phyloP scores from a whole-genome alignment of 2,888 invertebrate species.

The Tenthredo scrophulariae region DNA sequence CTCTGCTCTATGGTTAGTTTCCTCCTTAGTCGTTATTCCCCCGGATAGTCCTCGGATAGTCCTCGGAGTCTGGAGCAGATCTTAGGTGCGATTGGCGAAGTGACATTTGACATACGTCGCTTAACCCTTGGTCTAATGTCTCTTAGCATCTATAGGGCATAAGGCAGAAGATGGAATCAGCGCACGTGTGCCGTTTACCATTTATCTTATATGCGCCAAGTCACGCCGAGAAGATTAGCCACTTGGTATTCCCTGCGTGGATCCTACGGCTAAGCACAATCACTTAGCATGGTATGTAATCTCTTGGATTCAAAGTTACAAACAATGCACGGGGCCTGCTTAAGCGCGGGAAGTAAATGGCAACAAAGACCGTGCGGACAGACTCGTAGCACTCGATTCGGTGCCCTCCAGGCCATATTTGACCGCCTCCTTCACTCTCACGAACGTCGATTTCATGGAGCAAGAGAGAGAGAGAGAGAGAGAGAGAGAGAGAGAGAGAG shows the following conservation, averaged over 20 bases:
- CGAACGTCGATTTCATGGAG: constrained; percentile 37
- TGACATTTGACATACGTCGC: constrained; percentile 26
- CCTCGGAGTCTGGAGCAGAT: not conserved
- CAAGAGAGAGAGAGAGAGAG: constrained; percentile 54
- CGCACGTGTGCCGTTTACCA: constrained; percentile 50
- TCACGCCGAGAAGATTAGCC: constrained; percentile 61
- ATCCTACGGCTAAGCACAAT: constrained; percentile 49
- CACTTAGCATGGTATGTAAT: constrained; percentile 38
- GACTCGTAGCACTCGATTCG: not conserved
- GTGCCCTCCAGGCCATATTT: constrained; percentile 9
- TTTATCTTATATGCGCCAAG: constrained; percentile 52
- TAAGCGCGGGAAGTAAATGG: constrained; percentile 12
- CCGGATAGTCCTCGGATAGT: not conserved
- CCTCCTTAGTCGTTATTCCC: not conserved
- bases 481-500: constrained; percentile 52
- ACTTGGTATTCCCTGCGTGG: constrained; percentile 63
- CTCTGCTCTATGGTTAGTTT: not conserved
- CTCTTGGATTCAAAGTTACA: not conserved
- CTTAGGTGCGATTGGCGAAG: not conserved
- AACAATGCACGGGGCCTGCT: not conserved
- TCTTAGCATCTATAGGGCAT: not conserved
- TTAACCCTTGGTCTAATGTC: not conserved
- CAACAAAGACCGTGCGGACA: constrained; percentile 28
- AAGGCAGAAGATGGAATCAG: constrained; percentile 57
- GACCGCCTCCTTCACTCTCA: not conserved